Base-by-base conservation (phyloP, 2,888 invertebrate genomes). In the Phymatocera aterrima region DNA sequence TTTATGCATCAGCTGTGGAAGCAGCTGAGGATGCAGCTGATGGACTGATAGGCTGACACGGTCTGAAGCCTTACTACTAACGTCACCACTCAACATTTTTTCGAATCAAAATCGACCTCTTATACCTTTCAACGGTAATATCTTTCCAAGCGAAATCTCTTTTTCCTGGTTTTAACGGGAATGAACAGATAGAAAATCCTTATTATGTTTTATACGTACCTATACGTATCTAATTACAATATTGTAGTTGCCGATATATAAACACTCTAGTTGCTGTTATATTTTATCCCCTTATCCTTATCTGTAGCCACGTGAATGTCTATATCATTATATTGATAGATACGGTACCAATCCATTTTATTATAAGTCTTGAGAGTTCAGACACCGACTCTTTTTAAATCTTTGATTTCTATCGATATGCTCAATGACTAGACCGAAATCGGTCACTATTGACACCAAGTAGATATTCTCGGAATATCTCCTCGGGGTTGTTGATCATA, bases 11-110 rank as follows among this genome's bases (percentile, higher is more conserved):
- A 72, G 72, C 72, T 72, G 72, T 12, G 72, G 12, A 43, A 72
- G 34, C 72, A 72, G 72, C 72, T 72, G 72, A 31, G 51, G 51
- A 34, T 72, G 34, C 72, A 72, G 72, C 72, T 72, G 72, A 72
- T 51, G 51, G n/a, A 34, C 31, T 34, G 51, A 51, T 34, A 34
- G n/a, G 51, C 31, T 34, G 51, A 51, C 48, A 34, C 12, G 24
- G 18, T 1, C 24, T 10, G n/a, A 24, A 6, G 4, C 3, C 1
- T 12, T n/a, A 51, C 51, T 72, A 8, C 31, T 34, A 31, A 43
- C 72, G 72, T 51, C 72, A 72, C 51, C 72, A 1, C 8, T 10
- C 15, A 43, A 51, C 21, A 5, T 21, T 34, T 28, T 31, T 48
- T 1, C 6, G 18, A 72, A 51, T 6, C 34, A 34, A 34, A 21